Conservation (phyloP, 2,888 invertebrate genomes). For the Altica lythri region DNA sequence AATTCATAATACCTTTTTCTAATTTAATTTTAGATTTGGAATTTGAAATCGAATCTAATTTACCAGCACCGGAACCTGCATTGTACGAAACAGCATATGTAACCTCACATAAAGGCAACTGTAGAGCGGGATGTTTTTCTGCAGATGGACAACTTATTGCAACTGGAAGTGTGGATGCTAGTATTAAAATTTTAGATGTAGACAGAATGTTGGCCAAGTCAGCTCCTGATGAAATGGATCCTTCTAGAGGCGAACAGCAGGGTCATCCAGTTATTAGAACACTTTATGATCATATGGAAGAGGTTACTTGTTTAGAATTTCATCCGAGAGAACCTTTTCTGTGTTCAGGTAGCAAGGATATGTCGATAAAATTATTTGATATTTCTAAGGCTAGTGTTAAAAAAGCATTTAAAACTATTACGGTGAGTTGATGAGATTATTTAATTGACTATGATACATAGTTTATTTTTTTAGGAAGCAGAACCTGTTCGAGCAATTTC, state of each 20-base stretch:
- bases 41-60: slow-evolving; percentile 93
- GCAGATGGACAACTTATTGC: slow-evolving; percentile 94
- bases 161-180: slow-evolving; percentile 97
- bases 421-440: slow-evolving; percentile 65
- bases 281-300: slow-evolving; percentile 95
- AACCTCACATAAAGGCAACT: slow-evolving; percentile 96
- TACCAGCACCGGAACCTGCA: slow-evolving; percentile 93
- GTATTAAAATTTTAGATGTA: slow-evolving; percentile 99
- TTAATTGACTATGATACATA: neutral
- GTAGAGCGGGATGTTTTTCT: slow-evolving; percentile 95
- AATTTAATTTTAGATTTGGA: slow-evolving; percentile 74
- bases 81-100: slow-evolving; percentile 99
- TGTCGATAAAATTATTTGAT: slow-evolving; percentile 94
- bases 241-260: slow-evolving; percentile 84
- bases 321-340: slow-evolving; percentile 94
- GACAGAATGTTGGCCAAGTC: slow-evolving; percentile 98
- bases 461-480: slow-evolving; percentile 70
- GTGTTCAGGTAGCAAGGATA: slow-evolving; percentile 93
- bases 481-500: slow-evolving; percentile 88
- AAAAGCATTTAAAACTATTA: slow-evolving; percentile 94
- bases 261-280: slow-evolving; percentile 98
- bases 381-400: slow-evolving; percentile 98
- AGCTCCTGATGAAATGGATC: slow-evolving; percentile 86
- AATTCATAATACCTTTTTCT: neutral
- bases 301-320: slow-evolving; percentile 95